These are phyloP conservation scores for Cheilosia scutellata DNA, from an alignment of 2,888 invertebrate species.

Conservation along the genomic window DNA sequence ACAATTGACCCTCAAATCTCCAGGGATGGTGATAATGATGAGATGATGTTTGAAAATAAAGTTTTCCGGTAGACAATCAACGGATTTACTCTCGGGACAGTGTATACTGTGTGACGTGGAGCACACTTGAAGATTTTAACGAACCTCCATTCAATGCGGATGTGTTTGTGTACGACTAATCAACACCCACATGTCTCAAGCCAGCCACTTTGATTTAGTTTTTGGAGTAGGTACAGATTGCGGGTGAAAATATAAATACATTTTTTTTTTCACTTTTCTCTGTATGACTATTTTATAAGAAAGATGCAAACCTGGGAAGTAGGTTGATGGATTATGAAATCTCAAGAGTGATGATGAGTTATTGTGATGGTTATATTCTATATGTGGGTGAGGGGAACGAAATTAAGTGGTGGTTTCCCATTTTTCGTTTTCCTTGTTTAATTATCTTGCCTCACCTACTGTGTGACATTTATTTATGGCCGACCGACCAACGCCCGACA, in stretches of 20 bases:
- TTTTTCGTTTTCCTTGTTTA: conserved; percentile 13
- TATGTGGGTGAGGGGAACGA: background rate
- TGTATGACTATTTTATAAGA: background rate
- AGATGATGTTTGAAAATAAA: conserved; percentile 26
- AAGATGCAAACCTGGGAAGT: conserved; percentile 42
- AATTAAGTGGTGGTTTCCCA: conserved; percentile 22
- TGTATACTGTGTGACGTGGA: background rate
- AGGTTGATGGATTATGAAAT: conserved; percentile 67
- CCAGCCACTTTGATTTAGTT: conserved; percentile 24
- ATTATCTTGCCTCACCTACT: conserved; percentile 2
- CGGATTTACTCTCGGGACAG: conserved; percentile 14
- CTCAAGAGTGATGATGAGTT: conserved; percentile 55
- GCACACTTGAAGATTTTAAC: conserved; percentile 44
- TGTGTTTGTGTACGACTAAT: conserved; percentile 35
- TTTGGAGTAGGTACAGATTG: background rate
- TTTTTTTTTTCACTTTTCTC: conserved; percentile 4
- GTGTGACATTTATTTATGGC: conserved; percentile 21
- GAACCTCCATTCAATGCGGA: conserved; percentile 47
- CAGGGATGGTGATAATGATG: conserved; percentile 12
- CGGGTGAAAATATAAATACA: conserved; percentile 26
- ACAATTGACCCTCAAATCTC: conserved; percentile 47
- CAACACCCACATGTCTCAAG: conserved; percentile 51
- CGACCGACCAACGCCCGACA: background rate
- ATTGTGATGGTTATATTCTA: conserved; percentile 19
- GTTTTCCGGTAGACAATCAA: conserved; percentile 57